These are phyloP conservation scores for Alloscopus bannaensis DNA, from an alignment of 2,888 invertebrate species.

Conservation along the genomic window DNA sequence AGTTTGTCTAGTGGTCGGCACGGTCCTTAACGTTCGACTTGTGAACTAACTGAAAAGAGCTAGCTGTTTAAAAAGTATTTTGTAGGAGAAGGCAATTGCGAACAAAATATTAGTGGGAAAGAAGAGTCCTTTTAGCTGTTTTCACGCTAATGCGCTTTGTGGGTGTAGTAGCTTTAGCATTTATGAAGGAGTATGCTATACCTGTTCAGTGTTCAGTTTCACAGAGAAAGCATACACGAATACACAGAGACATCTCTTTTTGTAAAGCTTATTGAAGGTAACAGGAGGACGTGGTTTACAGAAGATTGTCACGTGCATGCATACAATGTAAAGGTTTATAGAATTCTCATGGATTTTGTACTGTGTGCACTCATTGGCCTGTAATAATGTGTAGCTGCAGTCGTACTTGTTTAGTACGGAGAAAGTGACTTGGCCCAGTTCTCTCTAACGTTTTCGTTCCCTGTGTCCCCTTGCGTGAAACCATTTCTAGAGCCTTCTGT, in stretches of 20 bases:
- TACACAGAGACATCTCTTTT: neutral
- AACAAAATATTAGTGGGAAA: conserved; percentile 4
- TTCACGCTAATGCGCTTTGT: conserved; percentile 21
- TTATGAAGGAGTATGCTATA: neutral
- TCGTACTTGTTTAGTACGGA: too few relatives aligned
- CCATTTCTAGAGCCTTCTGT: conserved; percentile 7
- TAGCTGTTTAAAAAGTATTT: neutral
- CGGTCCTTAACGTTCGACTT: too few relatives aligned
- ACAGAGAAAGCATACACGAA: too few relatives aligned
- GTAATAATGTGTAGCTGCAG: too few relatives aligned
- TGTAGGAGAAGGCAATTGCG: conserved; percentile 13
- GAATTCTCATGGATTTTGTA: too few relatives aligned
- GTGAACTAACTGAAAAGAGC: too few relatives aligned
- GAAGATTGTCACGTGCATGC: neutral
- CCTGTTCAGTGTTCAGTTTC: neutral
- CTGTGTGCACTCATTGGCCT: too few relatives aligned
- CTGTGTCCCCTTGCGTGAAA: neutral
- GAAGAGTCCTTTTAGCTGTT: neutral
- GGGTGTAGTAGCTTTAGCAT: neutral
- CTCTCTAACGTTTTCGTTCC: neutral
- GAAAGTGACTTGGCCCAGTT: conserved; percentile 15
- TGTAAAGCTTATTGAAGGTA: neutral
- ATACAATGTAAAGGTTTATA: too few relatives aligned
- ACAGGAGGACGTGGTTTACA: neutral
- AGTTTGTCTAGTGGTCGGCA: conserved; percentile 99